These are phyloP conservation scores for Cosmorhoe ocellata DNA, from an alignment of 2,888 invertebrate genomes.

Conservation along the genomic window DNA sequence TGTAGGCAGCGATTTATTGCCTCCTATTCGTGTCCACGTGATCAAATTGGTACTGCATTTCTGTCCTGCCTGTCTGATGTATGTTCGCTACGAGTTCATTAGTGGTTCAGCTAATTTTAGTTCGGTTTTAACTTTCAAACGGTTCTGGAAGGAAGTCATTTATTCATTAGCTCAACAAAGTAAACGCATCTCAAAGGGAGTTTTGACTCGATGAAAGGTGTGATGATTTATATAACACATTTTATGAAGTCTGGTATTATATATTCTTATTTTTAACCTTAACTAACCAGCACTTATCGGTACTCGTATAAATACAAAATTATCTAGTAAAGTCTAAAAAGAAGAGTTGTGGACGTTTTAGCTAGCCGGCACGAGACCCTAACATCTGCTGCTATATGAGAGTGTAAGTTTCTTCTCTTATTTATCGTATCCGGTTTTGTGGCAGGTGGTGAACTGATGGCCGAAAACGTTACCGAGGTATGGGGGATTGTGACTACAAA, in stretches of 20 bases:
- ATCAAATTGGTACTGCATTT: slow-evolving; percentile 50
- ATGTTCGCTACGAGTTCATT: slow-evolving; percentile 61
- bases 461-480: slow-evolving; percentile 22
- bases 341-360: neutral
- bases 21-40: slow-evolving; percentile 55
- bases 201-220: slow-evolving; percentile 20
- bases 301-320: neutral
- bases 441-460: slow-evolving; percentile 64
- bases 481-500: slow-evolving; percentile 17
- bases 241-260: too few relatives aligned
- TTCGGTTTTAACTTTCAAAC: slow-evolving; percentile 49
- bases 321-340: neutral
- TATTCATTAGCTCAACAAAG: slow-evolving; percentile 41
- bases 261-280: too few relatives aligned
- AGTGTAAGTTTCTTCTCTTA: slow-evolving; percentile 62
- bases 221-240: slow-evolving; percentile 7
- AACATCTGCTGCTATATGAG: slow-evolving; percentile 47
- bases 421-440: slow-evolving; percentile 74
- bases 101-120: slow-evolving; percentile 61
- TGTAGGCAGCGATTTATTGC: slow-evolving; percentile 60
- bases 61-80: slow-evolving; percentile 41
- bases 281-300: too few relatives aligned
- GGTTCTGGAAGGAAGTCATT: slow-evolving; percentile 54
- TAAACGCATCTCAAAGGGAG: slow-evolving; percentile 24
- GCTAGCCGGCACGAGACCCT: slow-evolving; percentile 54